phyloP scores from a whole-genome alignment of 2,113 vertebrate genomes.

The Tonatia bakeri region DNA sequence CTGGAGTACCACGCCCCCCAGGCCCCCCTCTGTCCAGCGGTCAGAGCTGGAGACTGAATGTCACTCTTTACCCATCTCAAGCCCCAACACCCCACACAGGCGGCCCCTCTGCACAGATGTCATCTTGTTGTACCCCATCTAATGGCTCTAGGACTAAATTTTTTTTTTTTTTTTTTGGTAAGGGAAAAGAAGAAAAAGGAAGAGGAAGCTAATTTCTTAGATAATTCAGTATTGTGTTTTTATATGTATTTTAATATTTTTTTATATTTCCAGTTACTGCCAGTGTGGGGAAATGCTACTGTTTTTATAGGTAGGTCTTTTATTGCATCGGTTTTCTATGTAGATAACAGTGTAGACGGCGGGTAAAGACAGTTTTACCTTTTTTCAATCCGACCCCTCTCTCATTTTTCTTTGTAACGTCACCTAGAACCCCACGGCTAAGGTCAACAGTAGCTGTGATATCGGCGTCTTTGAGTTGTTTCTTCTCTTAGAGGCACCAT shows the following conservation, averaged over 20 bases:
- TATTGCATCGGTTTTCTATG: not conserved
- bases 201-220: not conserved
- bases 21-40: not conserved
- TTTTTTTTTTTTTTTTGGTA: not conserved
- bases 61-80: not conserved
- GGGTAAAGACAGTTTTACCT: not conserved
- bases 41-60: not conserved
- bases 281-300: not conserved
- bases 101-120: not conserved
- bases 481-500: not conserved
- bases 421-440: not conserved
- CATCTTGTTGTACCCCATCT: not conserved
- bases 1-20: not conserved
- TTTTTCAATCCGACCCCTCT: not conserved
- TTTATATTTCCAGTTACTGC: not conserved
- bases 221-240: not conserved
- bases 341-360: not conserved
- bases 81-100: not conserved
- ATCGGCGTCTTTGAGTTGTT: not conserved
- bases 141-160: not conserved
- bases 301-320: not conserved
- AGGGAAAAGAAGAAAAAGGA: not conserved
- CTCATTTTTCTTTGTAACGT: not conserved
- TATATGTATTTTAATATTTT: not conserved
- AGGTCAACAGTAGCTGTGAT: not conserved